Evolutionary conservation across 2,113 vertebrate genomes (phyloP).

Genomic region (Emydura subglobosa): DNA sequence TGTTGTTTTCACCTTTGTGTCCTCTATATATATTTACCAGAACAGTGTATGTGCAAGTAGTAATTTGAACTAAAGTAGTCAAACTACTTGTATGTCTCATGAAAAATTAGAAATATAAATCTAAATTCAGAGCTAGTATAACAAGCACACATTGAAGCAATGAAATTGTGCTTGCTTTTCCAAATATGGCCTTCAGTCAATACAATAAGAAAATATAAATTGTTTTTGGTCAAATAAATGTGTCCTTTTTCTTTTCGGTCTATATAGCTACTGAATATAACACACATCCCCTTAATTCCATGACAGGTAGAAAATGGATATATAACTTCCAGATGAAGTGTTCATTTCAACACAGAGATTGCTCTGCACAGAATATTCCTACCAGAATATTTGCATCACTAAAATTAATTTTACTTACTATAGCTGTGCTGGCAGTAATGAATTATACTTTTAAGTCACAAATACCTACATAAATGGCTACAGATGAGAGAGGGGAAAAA

Average conservation of each 20-base stretch:
- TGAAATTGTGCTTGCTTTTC: not conserved
- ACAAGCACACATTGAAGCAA: not conserved
- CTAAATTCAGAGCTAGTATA: not conserved
- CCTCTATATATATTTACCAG: not conserved
- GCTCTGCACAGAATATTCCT: slow-evolving; percentile 48
- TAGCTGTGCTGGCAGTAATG: slow-evolving; percentile 64
- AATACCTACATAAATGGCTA: slow-evolving; percentile 55
- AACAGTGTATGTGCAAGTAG: not conserved
- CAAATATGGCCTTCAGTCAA: not conserved
- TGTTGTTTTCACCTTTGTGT: rapidly evolving
- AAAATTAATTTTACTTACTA: slow-evolving; percentile 75
- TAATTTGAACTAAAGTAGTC: not conserved
- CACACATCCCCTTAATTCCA: slow-evolving; percentile 57
- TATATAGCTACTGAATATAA: slow-evolving; percentile 35
- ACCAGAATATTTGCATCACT: slow-evolving; percentile 61
- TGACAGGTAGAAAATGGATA: slow-evolving; percentile 65
- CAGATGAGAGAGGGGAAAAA: slow-evolving; percentile 12
- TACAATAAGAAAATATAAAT: slow-evolving; percentile 9
- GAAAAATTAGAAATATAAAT: not conserved
- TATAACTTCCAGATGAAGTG: slow-evolving; percentile 56
- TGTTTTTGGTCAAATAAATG: slow-evolving; percentile 2
- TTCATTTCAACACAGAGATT: slow-evolving; percentile 63
- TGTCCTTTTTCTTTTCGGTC: not conserved
- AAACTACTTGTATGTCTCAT: not conserved
- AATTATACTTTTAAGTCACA: slow-evolving; percentile 67